phyloP scores from a whole-genome alignment of 2,113 vertebrate genomes.

The Xiphophorus hellerii region DNA sequence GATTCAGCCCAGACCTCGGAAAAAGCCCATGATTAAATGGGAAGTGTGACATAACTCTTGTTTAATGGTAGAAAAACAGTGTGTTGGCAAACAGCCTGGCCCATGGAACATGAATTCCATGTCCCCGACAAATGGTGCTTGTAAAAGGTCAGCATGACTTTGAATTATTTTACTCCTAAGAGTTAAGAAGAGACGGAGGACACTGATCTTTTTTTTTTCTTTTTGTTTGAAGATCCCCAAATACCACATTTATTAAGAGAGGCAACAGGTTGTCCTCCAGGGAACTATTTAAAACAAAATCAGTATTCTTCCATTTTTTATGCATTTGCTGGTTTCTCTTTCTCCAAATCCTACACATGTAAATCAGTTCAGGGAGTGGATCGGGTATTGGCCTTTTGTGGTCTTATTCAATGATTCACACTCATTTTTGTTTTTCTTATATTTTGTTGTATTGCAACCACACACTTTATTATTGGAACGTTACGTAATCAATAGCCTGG shows the following conservation, averaged over 20 bases:
- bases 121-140: conserved; percentile 68
- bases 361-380: conserved; percentile 52
- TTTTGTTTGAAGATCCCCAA: conserved; percentile 35
- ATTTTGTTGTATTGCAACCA: not conserved
- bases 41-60: conserved; percentile 77
- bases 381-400: conserved; percentile 30
- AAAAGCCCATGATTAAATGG: conserved; percentile 73
- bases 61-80: conserved; percentile 79
- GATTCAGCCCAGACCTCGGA: conserved; percentile 56
- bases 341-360: conserved; percentile 39
- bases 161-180: conserved; percentile 69
- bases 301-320: conserved; percentile 52
- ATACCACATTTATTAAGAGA: conserved; percentile 48
- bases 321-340: conserved; percentile 32
- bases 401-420: not conserved
- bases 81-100: conserved; percentile 68
- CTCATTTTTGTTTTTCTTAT: not conserved
- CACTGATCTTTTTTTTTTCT: conserved; percentile 63
- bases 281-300: conserved; percentile 37
- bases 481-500: not conserved
- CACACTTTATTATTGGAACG: not conserved
- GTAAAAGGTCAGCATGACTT: conserved; percentile 80
- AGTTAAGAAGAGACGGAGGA: conserved; percentile 56
- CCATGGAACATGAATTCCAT: conserved; percentile 69
- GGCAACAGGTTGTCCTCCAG: conserved; percentile 48